These are phyloP conservation scores for Apocheima hispidaria DNA, from an alignment of 2,888 invertebrate genomes.

Conservation along the genomic window DNA sequence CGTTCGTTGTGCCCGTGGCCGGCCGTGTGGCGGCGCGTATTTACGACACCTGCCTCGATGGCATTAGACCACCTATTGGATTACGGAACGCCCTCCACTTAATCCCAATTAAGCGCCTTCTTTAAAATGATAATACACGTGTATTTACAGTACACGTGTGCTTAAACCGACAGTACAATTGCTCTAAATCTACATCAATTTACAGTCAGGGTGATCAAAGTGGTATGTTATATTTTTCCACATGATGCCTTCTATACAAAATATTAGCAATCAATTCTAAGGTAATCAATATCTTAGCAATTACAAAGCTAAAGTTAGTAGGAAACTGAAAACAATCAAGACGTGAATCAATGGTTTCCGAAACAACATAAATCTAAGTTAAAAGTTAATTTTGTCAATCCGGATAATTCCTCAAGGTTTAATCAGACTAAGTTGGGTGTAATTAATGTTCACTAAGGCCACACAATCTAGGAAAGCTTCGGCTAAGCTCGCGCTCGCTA, in stretches of 20 bases:
- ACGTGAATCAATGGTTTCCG: slow-evolving; percentile 44
- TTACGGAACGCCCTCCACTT: slow-evolving; percentile 33
- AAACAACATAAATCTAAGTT: slow-evolving; percentile 81
- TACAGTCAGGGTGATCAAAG: neutral
- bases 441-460: slow-evolving; percentile 86
- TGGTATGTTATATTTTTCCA: too few relatives aligned
- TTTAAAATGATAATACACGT: slow-evolving; percentile 24
- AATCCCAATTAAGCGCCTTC: slow-evolving; percentile 33
- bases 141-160: neutral
- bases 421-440: slow-evolving; percentile 85
- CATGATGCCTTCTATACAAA: too few relatives aligned
- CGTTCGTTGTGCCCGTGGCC: slow-evolving; percentile 4
- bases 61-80: slow-evolving; percentile 28
- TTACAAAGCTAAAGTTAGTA: slow-evolving; percentile 6
- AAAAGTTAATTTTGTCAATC: slow-evolving; percentile 86
- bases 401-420: slow-evolving; percentile 86
- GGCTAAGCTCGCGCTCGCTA: slow-evolving; percentile 69
- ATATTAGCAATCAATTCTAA: too few relatives aligned
- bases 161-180: neutral
- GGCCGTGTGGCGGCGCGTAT: slow-evolving; percentile 12
- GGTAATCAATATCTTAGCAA: neutral
- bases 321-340: slow-evolving; percentile 24
- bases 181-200: neutral
- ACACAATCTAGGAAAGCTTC: slow-evolving; percentile 83
- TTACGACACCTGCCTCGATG: slow-evolving; percentile 25